Percentiles rank a stretch among this genome's conserved stretches.
Evolutionary conservation across 2,113 vertebrate species (phyloP).

Genomic region (Toxotes jaculatrix): DNA sequence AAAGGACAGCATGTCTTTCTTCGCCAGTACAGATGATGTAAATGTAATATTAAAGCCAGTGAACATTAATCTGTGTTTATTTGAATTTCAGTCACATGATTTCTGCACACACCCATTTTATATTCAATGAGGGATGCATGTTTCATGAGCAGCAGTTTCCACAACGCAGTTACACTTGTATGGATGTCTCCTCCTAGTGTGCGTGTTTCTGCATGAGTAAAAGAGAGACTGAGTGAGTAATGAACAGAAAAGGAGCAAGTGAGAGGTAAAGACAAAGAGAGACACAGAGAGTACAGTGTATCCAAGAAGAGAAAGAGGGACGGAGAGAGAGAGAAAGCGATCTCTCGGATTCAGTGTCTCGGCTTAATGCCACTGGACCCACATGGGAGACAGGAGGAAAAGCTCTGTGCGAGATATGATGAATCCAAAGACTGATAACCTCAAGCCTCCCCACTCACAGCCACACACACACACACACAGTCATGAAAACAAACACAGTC

Average conservation of each 20-base stretch:
- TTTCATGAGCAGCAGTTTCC: slow-evolving; percentile 45
- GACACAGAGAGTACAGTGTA: slow-evolving; percentile 29
- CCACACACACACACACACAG: slow-evolving; percentile 28
- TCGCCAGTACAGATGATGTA: neutral
- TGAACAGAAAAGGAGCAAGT: slow-evolving; percentile 40
- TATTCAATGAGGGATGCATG: slow-evolving; percentile 39
- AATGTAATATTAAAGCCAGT: slow-evolving; percentile 9
- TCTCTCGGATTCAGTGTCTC: slow-evolving; percentile 66
- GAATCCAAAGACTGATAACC: slow-evolving; percentile 71
- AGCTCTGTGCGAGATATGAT: slow-evolving; percentile 65
- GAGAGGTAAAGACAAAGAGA: slow-evolving; percentile 47
- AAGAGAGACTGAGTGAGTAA: slow-evolving; percentile 34
- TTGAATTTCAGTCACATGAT: slow-evolving; percentile 41
- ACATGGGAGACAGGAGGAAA: slow-evolving; percentile 61
- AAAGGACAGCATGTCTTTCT: neutral
- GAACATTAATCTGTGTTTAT: slow-evolving; percentile 38
- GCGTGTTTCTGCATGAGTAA: neutral
- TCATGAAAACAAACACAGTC: slow-evolving; percentile 22
- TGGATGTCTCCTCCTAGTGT: neutral
- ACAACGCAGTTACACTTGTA: slow-evolving; percentile 31
- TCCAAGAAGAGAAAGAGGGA: slow-evolving; percentile 39
- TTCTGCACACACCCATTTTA: slow-evolving; percentile 16
- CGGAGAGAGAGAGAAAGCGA: slow-evolving; percentile 27
- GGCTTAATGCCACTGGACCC: slow-evolving; percentile 70
- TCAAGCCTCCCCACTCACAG: slow-evolving; percentile 47